Percentiles rank a stretch among this genome's conserved stretches.
Evolutionary conservation across 2,888 invertebrate genomes (phyloP).

Genomic region (Amblyjoppa proteus): DNA sequence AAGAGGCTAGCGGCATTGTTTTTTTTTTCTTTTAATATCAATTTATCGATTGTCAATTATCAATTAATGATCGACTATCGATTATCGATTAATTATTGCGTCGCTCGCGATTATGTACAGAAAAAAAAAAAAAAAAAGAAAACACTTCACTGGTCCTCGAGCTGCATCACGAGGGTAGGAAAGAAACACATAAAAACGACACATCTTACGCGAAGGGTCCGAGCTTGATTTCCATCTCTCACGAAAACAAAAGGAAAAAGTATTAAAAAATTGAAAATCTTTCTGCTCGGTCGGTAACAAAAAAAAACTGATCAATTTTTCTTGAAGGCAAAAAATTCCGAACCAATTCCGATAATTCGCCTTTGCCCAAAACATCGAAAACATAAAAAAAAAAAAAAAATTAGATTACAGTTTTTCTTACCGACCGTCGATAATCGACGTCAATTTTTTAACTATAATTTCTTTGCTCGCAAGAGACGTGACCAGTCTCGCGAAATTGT

Average conservation of each 20-base stretch:
- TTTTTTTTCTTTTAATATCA: neutral
- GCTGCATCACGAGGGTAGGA: slow-evolving; percentile 7
- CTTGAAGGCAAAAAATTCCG: neutral
- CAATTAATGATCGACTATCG: neutral
- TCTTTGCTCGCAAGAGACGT: no score
- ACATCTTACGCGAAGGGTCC: neutral
- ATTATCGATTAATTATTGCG: slow-evolving; percentile 27
- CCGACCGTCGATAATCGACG: no score
- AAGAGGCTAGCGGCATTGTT: slow-evolving; percentile 28
- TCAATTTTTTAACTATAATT: no score
- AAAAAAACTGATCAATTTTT: neutral
- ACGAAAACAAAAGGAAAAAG: neutral
- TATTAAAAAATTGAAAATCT: neutral
- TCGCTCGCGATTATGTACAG: slow-evolving; percentile 24
- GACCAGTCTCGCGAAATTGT: no score
- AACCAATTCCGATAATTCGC: no score
- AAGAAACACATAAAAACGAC: slow-evolving; percentile 20
- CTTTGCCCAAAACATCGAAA: no score
- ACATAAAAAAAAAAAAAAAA: no score
- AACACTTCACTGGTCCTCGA: slow-evolving; percentile 38
- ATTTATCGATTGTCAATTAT: slow-evolving; percentile 22
- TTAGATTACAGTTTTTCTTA: no score
- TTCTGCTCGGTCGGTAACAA: neutral
- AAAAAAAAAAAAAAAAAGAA: neutral
- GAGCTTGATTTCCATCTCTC: neutral